Conservation (phyloP, 2,113 vertebrate genomes). For the Dasyprocta punctata region DNA sequence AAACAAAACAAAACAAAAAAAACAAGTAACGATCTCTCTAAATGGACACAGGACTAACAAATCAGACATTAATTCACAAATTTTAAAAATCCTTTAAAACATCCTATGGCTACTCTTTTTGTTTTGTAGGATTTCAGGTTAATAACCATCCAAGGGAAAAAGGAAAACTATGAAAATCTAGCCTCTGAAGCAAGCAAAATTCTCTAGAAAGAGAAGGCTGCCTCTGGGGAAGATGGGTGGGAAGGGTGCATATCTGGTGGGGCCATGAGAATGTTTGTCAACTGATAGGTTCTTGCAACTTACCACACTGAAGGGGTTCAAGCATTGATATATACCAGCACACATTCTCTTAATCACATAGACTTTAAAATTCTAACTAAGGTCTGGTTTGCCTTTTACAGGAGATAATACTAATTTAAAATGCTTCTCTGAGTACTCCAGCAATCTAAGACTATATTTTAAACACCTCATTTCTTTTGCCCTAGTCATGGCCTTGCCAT, state of each 20-base stretch:
- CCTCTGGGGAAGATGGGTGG: not conserved
- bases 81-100: not conserved
- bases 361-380: constrained; percentile 57
- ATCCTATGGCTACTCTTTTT: not conserved
- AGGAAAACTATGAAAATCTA: constrained; percentile 29
- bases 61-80: constrained; percentile 39
- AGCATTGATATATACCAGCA: constrained; percentile 48
- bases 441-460: constrained; percentile 43
- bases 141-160: not conserved
- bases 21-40: constrained; percentile 27
- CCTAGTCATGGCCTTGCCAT: constrained; percentile 26
- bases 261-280: not conserved
- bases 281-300: not conserved
- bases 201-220: not conserved
- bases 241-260: not conserved
- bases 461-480: constrained; percentile 60
- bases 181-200: constrained; percentile 44
- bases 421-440: constrained; percentile 29
- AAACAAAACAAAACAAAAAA: not conserved
- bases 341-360: constrained; percentile 51
- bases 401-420: constrained; percentile 64
- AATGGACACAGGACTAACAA: constrained; percentile 49
- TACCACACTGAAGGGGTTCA: not conserved
- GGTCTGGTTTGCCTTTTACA: constrained; percentile 62
- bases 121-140: constrained; percentile 42